phyloP scores from a whole-genome alignment of 2,113 vertebrate species.

The Nematolebias whitei region DNA sequence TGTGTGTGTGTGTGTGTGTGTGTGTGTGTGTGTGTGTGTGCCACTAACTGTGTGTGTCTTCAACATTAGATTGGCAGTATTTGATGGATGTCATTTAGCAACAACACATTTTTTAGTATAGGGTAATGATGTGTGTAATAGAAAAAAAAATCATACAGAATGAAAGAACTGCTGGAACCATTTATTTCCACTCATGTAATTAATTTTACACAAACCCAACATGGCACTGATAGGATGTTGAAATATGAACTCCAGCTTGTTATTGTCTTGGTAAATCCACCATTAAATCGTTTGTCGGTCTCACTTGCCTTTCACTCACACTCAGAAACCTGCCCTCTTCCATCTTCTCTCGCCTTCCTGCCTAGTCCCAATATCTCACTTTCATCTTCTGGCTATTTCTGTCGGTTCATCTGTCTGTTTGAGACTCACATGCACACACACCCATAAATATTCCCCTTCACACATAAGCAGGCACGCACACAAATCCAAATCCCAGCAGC shows the following conservation, averaged over 20 bases:
- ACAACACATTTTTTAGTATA: slow-evolving; percentile 45
- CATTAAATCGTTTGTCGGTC: slow-evolving; percentile 58
- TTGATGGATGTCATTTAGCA: slow-evolving; percentile 54
- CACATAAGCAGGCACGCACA: slow-evolving; percentile 35
- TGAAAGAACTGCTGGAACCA: slow-evolving; percentile 36
- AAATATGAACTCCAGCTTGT: slow-evolving; percentile 61
- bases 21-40: background rate
- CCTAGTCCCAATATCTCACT: slow-evolving; percentile 37
- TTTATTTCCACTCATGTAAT: slow-evolving; percentile 63
- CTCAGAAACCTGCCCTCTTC: slow-evolving; percentile 31
- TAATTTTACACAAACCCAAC: slow-evolving; percentile 59
- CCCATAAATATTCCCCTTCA: slow-evolving; percentile 43
- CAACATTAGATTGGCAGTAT: slow-evolving; percentile 45
- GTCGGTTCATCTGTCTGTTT: slow-evolving; percentile 61
- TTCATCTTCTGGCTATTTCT: slow-evolving; percentile 61
- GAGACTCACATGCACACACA: slow-evolving; percentile 28
- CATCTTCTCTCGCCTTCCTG: slow-evolving; percentile 17
- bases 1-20: background rate
- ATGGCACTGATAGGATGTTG: slow-evolving; percentile 45
- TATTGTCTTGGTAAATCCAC: slow-evolving; percentile 52
- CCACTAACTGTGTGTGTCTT: slow-evolving; percentile 23
- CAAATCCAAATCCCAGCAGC: slow-evolving; percentile 36
- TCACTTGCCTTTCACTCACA: slow-evolving; percentile 39
- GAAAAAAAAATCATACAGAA: slow-evolving; percentile 18
- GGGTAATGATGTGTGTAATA: slow-evolving; percentile 73